Percentiles rank a stretch among this genome's conserved stretches.
Conservation (phyloP, 2,888 invertebrate genomes). For the Eurytoma adleriae region DNA sequence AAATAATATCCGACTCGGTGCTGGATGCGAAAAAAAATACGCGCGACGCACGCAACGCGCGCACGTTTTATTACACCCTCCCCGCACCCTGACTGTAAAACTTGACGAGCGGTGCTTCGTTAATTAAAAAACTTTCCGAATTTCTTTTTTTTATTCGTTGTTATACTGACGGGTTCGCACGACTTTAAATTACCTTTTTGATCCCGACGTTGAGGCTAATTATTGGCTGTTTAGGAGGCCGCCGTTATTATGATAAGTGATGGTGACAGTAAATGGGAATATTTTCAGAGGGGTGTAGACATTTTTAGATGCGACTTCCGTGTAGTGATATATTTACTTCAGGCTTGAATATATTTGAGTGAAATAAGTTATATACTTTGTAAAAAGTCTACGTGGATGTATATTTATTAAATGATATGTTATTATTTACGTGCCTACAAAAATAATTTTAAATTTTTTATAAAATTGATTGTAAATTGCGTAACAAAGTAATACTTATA, state of each 20-base stretch:
- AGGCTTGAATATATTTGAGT: no score
- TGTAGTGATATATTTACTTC: no score
- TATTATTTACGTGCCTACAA: no score
- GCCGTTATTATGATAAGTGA: not conserved
- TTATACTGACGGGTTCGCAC: not conserved
- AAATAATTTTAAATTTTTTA: no score
- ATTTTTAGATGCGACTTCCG: no score
- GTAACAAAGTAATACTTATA: no score
- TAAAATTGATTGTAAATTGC: no score
- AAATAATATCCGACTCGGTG: slow-evolving; percentile 14
- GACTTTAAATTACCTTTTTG: slow-evolving; percentile 14
- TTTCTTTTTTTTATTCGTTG: not conserved
- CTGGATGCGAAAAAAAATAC: slow-evolving; percentile 10
- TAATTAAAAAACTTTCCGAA: slow-evolving; percentile 40
- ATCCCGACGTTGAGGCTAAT: not conserved
- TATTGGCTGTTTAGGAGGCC: not conserved
- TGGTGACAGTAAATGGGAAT: slow-evolving; percentile 1
- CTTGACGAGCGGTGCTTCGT: slow-evolving; percentile 7
- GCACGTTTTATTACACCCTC: not conserved
- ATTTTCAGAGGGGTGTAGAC: no score
- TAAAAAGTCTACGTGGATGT: no score
- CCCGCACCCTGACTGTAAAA: not conserved
- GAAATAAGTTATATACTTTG: no score
- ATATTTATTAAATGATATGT: no score
- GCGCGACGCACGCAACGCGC: slow-evolving; percentile 13